Evolutionary conservation across 2,797 vertebrate species (phyloP).

Genomic region (Rhynchotus rufescens): DNA sequence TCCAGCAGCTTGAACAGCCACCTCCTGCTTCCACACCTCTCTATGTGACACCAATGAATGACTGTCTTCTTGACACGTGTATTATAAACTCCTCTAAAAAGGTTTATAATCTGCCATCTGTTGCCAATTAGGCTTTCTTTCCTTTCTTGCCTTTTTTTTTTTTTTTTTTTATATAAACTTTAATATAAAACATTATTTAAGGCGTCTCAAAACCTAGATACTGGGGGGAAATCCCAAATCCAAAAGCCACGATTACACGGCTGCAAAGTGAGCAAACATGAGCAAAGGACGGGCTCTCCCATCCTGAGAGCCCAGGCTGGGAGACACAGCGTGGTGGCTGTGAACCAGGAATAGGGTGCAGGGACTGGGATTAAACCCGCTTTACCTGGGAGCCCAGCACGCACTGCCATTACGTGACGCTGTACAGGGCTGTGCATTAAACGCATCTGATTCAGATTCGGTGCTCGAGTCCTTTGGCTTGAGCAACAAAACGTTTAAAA

Average conservation of each 20-base stretch:
- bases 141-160: background rate
- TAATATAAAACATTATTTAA: constrained; percentile 32
- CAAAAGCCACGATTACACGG: background rate
- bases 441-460: background rate
- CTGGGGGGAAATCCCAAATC: constrained; percentile 6
- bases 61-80: background rate
- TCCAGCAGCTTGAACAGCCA: background rate
- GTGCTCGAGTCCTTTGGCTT: background rate
- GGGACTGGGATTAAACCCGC: background rate
- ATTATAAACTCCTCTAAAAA: constrained; percentile 34
- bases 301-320: background rate
- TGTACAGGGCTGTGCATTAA: background rate
- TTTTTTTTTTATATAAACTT: background rate
- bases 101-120: constrained; percentile 45
- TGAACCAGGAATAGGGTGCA: background rate
- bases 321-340: background rate
- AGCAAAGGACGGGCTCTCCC: background rate
- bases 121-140: constrained; percentile 42
- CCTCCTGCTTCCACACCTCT: background rate
- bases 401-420: background rate
- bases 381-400: background rate
- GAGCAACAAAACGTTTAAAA: background rate
- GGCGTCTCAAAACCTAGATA: background rate
- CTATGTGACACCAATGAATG: background rate
- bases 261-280: background rate